Evolutionary conservation across 2,888 invertebrate genomes (phyloP).

Genomic region (Hermaeophaga mercurialis): DNA sequence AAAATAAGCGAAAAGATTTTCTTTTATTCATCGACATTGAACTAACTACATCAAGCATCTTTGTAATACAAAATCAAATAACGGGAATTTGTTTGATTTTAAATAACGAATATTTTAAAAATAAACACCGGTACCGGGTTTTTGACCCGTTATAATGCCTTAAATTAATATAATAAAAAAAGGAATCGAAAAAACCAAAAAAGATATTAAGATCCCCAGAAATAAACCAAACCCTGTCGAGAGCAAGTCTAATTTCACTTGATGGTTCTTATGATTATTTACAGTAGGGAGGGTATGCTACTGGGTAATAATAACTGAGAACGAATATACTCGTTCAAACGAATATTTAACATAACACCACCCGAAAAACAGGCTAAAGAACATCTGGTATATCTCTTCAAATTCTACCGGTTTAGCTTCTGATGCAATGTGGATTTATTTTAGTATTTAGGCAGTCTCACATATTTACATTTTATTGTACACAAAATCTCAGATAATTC

Average conservation of each 20-base stretch:
- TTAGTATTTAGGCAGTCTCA: background rate
- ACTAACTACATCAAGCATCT: too few species aligned
- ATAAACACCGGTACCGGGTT: too few species aligned
- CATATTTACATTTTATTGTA: background rate
- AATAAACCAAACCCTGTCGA: conserved; percentile 1
- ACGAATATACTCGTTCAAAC: conserved; percentile 2
- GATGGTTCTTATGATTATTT: background rate
- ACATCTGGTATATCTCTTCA: conserved; percentile 9
- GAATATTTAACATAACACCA: conserved; percentile 2
- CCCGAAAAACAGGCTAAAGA: background rate
- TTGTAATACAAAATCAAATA: too few species aligned
- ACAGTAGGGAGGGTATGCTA: background rate
- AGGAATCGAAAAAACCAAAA: background rate
- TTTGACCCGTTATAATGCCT: too few species aligned
- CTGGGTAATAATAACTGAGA: conserved; percentile 9
- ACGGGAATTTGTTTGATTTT: too few species aligned
- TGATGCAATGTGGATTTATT: conserved; percentile 1
- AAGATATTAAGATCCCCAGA: background rate
- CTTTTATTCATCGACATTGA: too few species aligned
- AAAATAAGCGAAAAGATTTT: too few species aligned
- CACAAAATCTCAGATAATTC: too few species aligned
- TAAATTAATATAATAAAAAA: too few species aligned
- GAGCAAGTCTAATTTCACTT: conserved; percentile 5
- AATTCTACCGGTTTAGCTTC: conserved; percentile 1
- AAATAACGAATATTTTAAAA: too few species aligned